phyloP scores from a whole-genome alignment of 2,113 vertebrate genomes.

The Carassius carassius region DNA sequence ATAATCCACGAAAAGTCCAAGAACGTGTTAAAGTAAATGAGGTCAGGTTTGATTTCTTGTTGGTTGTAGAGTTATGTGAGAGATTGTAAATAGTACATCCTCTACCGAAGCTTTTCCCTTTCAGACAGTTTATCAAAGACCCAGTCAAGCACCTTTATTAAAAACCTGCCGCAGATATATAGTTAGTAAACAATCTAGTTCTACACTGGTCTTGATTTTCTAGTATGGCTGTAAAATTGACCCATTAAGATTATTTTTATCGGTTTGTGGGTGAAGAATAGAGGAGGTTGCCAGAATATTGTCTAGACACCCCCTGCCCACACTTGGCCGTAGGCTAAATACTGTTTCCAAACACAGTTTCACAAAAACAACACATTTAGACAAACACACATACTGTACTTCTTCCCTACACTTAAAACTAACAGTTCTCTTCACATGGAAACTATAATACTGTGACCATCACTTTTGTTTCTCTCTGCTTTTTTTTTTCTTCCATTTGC shows the following conservation, averaged over 20 bases:
- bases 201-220: background rate
- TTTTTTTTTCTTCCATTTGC: background rate
- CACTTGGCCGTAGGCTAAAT: conserved; percentile 16
- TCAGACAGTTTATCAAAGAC: background rate
- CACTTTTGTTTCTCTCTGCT: background rate
- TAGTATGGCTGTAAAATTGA: background rate
- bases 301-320: background rate
- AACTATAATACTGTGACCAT: background rate
- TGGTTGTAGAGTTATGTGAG: background rate
- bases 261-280: conserved; percentile 14
- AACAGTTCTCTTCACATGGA: background rate
- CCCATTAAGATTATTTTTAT: background rate
- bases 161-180: background rate
- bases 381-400: background rate
- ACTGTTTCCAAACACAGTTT: conserved; percentile 31
- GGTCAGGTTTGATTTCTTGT: background rate
- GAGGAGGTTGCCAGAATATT: background rate
- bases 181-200: background rate
- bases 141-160: background rate
- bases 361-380: conserved; percentile 17
- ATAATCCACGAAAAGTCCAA: background rate
- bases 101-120: background rate
- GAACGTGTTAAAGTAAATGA: background rate
- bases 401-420: background rate
- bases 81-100: background rate